Evolutionary conservation across 2,113 vertebrate species (phyloP).

Genomic region (Hemiscyllium ocellatum): DNA sequence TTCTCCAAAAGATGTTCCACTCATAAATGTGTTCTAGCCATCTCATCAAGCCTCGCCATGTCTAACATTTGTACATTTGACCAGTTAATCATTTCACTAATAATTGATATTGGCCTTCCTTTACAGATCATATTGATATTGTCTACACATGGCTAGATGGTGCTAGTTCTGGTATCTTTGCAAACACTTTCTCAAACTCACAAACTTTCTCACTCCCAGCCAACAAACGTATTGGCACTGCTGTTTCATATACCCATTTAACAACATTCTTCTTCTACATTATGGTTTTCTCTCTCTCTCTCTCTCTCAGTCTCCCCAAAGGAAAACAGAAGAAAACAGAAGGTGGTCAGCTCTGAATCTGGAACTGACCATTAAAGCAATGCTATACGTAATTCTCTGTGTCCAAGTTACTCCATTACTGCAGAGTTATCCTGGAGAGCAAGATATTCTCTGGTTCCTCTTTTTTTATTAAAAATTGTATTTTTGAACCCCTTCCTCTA

Average conservation of each 20-base stretch:
- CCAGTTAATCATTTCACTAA: not conserved
- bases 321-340: not conserved
- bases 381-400: not conserved
- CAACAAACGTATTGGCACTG: not conserved
- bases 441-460: not conserved
- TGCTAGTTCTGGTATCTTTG: not conserved
- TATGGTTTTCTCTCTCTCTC: not conserved
- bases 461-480: not conserved
- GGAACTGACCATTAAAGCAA: not conserved
- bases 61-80: not conserved
- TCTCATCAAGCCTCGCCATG: not conserved
- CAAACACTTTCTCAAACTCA: not conserved
- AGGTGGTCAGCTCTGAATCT: not conserved
- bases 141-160: not conserved
- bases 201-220: not conserved
- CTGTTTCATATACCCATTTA: not conserved
- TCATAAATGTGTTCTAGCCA: not conserved
- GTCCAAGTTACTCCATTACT: not conserved
- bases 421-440: not conserved
- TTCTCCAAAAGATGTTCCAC: not conserved
- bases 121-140: not conserved
- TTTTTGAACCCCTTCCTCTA: not conserved
- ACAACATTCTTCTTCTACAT: not conserved
- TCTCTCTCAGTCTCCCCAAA: not conserved
- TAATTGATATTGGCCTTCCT: not conserved